Conservation (phyloP, 2,113 vertebrate genomes). For the Sapayoa aenigma region DNA sequence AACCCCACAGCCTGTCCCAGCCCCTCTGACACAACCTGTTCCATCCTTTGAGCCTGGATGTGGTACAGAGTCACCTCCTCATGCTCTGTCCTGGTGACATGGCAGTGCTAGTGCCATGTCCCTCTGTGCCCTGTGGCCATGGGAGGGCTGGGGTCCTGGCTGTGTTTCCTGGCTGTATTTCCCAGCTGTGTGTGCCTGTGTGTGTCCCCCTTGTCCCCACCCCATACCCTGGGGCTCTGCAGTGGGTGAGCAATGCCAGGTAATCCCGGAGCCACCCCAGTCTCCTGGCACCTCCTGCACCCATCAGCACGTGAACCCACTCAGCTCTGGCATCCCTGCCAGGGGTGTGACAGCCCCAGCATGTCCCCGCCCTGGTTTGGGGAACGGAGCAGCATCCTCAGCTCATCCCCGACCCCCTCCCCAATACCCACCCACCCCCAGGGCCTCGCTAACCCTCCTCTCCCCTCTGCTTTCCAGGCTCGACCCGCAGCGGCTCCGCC, state of each 20-base stretch:
- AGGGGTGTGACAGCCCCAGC: neutral
- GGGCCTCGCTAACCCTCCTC: neutral
- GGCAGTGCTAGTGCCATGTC: neutral
- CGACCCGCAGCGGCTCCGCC: conserved; percentile 89
- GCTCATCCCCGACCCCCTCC: neutral
- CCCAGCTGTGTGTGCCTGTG: neutral
- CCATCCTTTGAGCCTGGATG: neutral
- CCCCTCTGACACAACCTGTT: neutral
- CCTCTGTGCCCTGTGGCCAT: rapidly evolving
- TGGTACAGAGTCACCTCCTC: rapidly evolving
- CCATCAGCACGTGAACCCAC: neutral
- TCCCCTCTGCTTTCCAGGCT: conserved; percentile 77
- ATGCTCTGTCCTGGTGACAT: rapidly evolving
- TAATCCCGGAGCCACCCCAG: neutral
- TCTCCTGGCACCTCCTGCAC: neutral
- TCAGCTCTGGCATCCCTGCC: neutral
- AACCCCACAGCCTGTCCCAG: neutral
- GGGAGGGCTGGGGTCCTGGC: neutral
- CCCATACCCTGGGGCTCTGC: neutral
- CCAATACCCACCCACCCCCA: rapidly evolving
- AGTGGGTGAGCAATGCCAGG: neutral
- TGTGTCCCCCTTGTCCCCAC: neutral
- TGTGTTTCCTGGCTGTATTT: neutral
- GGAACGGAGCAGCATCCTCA: neutral
- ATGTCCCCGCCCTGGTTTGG: neutral